These are phyloP conservation scores for Holocentrus rufus DNA, from an alignment of 2,797 vertebrate genomes.

Conservation along the genomic window DNA sequence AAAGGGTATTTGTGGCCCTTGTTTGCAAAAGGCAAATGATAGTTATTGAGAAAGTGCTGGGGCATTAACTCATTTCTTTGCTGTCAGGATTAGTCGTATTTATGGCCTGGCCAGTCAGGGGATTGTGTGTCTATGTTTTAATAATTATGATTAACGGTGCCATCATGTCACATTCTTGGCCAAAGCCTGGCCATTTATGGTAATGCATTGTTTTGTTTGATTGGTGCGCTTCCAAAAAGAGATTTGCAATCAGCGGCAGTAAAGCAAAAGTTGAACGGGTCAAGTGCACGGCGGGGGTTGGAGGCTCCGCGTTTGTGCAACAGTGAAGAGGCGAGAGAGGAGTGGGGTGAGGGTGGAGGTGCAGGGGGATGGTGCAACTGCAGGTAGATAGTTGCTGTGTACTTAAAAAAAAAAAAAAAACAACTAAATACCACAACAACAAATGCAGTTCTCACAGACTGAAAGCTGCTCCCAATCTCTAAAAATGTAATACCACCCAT, in stretches of 20 bases:
- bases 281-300: not conserved
- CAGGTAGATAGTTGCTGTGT: not conserved
- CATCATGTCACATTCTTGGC: not conserved
- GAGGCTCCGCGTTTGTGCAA: not conserved
- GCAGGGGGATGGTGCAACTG: no score
- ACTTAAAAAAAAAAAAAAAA: not conserved
- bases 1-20: not conserved
- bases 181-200: not conserved
- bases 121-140: constrained; percentile 1
- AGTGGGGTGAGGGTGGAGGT: no score
- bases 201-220: constrained; percentile 8
- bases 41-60: not conserved
- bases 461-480: no score
- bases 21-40: not conserved
- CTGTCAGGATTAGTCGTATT: not conserved
- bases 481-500: no score
- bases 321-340: not conserved
- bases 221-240: not conserved
- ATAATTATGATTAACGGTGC: constrained; percentile 11
- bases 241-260: not conserved
- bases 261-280: not conserved
- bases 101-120: not conserved
- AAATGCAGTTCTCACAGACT: not conserved
- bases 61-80: constrained; percentile 3
- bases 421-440: no score